These are phyloP conservation scores for Cataglyphis altisquamis DNA, from an alignment of 2,888 invertebrate species.

Conservation along the genomic window DNA sequence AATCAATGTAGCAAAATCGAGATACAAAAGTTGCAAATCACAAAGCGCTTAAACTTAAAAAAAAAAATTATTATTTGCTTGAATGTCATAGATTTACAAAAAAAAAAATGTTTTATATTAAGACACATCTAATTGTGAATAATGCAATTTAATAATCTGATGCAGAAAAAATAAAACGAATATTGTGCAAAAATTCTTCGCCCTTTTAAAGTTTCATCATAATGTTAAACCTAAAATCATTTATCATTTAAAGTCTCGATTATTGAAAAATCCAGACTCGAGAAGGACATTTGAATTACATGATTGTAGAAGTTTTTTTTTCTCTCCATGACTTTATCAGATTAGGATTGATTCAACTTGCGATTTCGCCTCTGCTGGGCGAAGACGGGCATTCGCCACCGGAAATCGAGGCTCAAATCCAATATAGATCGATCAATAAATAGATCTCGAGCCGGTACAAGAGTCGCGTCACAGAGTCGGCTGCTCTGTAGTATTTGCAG, in stretches of 20 bases:
- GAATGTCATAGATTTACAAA: neutral
- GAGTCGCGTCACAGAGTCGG: slow-evolving; percentile 51
- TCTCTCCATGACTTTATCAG: neutral
- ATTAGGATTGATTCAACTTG: neutral
- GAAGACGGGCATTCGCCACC: slow-evolving; percentile 31
- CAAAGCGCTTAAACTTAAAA: neutral
- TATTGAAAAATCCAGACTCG: neutral
- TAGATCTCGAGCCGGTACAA: slow-evolving; percentile 79
- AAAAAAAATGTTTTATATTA: neutral
- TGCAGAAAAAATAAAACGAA: neutral
- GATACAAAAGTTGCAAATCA: neutral
- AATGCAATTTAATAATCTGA: neutral
- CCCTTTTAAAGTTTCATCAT: neutral
- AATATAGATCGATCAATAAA: slow-evolving; percentile 86
- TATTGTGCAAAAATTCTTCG: neutral
- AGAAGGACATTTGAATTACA: neutral
- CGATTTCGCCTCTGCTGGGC: neutral
- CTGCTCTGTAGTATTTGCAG: slow-evolving; percentile 77
- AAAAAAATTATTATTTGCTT: neutral
- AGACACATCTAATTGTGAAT: neutral
- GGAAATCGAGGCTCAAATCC: slow-evolving; percentile 83
- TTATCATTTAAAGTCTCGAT: neutral
- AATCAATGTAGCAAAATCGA: neutral
- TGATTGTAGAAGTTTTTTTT: neutral
- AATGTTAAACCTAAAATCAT: neutral